Conservation (phyloP, 2,113 vertebrate species). For the Oryzias javanicus region DNA sequence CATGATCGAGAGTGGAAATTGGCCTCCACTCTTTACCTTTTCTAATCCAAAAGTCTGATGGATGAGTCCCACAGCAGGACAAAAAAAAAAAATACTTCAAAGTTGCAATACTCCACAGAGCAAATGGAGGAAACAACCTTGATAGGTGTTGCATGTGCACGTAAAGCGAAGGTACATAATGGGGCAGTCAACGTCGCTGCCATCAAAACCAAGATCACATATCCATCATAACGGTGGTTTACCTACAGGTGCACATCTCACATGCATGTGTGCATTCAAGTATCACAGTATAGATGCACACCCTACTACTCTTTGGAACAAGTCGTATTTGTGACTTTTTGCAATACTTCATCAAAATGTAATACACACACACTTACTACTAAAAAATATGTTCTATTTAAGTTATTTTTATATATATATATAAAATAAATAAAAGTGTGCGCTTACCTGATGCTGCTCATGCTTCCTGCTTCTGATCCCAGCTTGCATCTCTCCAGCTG, state of each 20-base stretch:
- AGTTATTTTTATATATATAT: neutral
- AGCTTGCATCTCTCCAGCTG: conserved; percentile 99
- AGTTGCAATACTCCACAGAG: neutral
- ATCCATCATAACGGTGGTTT: neutral
- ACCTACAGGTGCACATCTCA: neutral
- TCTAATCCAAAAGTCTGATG: neutral
- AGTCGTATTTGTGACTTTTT: neutral
- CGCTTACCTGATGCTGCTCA: conserved; percentile 96
- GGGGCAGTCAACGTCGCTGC: neutral
- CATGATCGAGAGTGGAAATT: neutral
- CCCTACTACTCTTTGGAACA: neutral
- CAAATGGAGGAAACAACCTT: neutral
- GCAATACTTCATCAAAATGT: neutral
- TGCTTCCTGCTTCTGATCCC: conserved; percentile 94
- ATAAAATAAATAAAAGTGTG: too few relatives aligned
- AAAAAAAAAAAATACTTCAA: neutral
- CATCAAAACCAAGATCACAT: neutral
- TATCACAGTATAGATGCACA: neutral
- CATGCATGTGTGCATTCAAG: neutral
- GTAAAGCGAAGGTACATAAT: neutral
- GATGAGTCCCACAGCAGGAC: neutral
- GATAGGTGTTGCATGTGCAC: neutral
- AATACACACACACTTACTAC: neutral
- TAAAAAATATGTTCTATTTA: neutral
- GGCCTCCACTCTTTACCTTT: too few relatives aligned